Evolutionary conservation across 2,888 invertebrate species (phyloP).

Genomic region (Chaetogeoica ovagalla): DNA sequence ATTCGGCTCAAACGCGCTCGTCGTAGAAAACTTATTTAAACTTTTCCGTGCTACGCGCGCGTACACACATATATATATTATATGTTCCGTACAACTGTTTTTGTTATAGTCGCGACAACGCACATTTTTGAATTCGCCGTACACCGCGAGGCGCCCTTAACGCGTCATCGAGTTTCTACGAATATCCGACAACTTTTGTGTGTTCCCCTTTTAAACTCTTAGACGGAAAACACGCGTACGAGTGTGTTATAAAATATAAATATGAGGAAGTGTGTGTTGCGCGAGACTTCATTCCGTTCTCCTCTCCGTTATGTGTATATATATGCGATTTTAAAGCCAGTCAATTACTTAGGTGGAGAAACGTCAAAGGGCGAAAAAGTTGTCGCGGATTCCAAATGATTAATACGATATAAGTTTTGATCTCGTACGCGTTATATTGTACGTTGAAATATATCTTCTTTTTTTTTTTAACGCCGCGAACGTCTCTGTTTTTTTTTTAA

Average conservation of each 20-base stretch:
- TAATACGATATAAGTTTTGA: conserved; percentile 27
- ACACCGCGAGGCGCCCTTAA: conserved; percentile 37
- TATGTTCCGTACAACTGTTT: neutral
- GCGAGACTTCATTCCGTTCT: neutral
- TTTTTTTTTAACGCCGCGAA: neutral
- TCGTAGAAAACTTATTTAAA: neutral
- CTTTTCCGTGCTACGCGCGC: neutral
- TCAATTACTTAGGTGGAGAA: conserved; percentile 42
- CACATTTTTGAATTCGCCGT: conserved; percentile 34
- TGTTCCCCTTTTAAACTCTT: conserved; percentile 6
- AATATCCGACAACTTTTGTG: conserved; percentile 24
- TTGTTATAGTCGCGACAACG: neutral
- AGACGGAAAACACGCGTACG: neutral
- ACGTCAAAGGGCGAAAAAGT: conserved; percentile 34
- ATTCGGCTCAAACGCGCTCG: neutral
- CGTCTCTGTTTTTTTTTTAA: too few species aligned
- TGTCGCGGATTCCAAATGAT: conserved; percentile 38
- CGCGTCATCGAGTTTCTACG: conserved; percentile 17
- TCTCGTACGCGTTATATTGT: neutral
- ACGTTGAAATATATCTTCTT: neutral
- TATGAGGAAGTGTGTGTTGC: conserved; percentile 7
- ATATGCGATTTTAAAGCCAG: neutral
- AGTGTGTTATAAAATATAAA: conserved; percentile 33
- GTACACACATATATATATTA: too few species aligned
- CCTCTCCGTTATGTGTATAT: neutral